Evolutionary conservation across 2,888 invertebrate species (phyloP).

Genomic region (Cryptocephalus primarius): DNA sequence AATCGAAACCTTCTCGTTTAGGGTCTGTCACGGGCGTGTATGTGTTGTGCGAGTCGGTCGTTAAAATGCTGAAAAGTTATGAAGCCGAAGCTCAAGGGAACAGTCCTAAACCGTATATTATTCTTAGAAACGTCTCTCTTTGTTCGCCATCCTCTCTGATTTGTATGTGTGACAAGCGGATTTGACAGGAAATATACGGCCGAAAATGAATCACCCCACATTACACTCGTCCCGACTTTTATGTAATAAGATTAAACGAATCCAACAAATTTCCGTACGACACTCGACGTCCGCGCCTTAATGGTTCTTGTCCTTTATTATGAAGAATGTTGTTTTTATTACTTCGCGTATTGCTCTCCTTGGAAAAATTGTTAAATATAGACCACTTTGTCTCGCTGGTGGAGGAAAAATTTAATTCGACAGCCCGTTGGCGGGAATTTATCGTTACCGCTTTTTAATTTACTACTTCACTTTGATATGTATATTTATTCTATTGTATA

Average conservation of each 20-base stretch:
- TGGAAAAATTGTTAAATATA: conserved; percentile 11
- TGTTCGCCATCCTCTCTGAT: conserved; percentile 9
- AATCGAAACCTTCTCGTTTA: too few relatives aligned
- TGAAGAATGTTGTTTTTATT: neutral
- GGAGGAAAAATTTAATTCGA: too few relatives aligned
- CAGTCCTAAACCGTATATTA: conserved; percentile 10
- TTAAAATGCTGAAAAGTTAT: too few relatives aligned
- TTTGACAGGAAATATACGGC: conserved; percentile 18
- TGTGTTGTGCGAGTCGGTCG: too few relatives aligned
- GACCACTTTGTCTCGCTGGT: conserved; percentile 3
- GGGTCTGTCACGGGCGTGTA: too few relatives aligned
- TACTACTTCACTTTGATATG: neutral
- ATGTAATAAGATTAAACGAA: conserved; percentile 17
- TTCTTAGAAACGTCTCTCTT: conserved; percentile 14
- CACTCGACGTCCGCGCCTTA: conserved; percentile 6
- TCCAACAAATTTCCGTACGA: conserved; percentile 13
- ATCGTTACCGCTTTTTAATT: neutral
- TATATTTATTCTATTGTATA: neutral
- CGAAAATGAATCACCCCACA: conserved; percentile 18
- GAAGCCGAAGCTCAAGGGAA: conserved; percentile 9
- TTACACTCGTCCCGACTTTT: conserved; percentile 14
- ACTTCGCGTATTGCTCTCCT: conserved; percentile 7
- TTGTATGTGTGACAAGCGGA: conserved; percentile 8
- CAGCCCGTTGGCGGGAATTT: conserved; percentile 1
- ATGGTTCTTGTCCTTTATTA: neutral